phyloP scores from a whole-genome alignment of 1,140 invertebrate genomes.

The Drosophila setifemur region DNA sequence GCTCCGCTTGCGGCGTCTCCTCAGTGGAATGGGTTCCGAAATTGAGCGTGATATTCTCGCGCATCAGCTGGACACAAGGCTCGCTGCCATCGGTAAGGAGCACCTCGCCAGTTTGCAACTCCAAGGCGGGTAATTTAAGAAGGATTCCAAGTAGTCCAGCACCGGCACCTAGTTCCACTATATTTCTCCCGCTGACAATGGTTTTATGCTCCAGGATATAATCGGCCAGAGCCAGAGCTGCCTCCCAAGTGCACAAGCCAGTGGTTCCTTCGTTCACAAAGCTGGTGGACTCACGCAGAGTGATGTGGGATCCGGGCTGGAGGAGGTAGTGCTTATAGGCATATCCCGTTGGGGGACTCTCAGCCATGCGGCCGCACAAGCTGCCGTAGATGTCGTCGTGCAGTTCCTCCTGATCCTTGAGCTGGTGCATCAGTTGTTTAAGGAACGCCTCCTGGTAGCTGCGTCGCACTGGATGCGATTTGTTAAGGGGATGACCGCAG shows the following conservation, averaged over 20 bases:
- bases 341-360: not conserved
- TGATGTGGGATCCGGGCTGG: slow-evolving; percentile 27
- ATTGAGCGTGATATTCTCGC: slow-evolving; percentile 63
- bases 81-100: slow-evolving; percentile 73
- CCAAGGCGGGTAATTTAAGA: slow-evolving; percentile 36
- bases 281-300: slow-evolving; percentile 68
- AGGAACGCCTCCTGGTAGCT: slow-evolving; percentile 73
- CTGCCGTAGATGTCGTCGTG: slow-evolving; percentile 70
- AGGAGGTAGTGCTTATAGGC: slow-evolving; percentile 75
- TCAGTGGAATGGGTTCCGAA: slow-evolving; percentile 27
- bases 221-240: slow-evolving; percentile 67
- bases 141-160: slow-evolving; percentile 72
- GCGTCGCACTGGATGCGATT: slow-evolving; percentile 53
- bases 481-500: slow-evolving; percentile 53
- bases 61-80: slow-evolving; percentile 67
- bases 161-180: slow-evolving; percentile 73
- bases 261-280: slow-evolving; percentile 78
- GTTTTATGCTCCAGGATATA: slow-evolving; percentile 56
- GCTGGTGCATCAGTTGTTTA: slow-evolving; percentile 61
- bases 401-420: slow-evolving; percentile 59
- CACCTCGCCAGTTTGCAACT: slow-evolving; percentile 31
- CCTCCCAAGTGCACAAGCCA: slow-evolving; percentile 79
- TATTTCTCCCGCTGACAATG: slow-evolving; percentile 39
- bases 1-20: slow-evolving; percentile 24
- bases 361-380: slow-evolving; percentile 43